Evolutionary conservation across 2,888 invertebrate genomes (phyloP).

Genomic region (Microctonus aethiopoides): DNA sequence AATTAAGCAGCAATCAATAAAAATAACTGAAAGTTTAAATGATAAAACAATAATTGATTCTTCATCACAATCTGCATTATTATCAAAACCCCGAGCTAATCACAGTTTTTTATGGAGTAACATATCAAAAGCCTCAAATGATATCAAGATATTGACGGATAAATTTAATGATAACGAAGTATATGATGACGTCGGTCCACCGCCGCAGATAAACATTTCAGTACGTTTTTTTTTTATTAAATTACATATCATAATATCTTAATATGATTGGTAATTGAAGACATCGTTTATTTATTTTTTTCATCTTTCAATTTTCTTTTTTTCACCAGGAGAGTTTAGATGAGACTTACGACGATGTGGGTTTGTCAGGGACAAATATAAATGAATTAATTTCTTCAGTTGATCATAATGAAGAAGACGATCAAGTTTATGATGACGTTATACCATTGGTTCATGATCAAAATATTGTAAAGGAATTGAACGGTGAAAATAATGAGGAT

Average conservation of each 20-base stretch:
- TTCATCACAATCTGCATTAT: neutral
- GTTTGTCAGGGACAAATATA: conserved; percentile 25
- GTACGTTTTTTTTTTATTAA: conserved; percentile 15
- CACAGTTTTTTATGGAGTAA: conserved; percentile 30
- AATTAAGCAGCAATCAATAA: conserved; percentile 16
- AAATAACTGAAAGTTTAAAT: conserved; percentile 14
- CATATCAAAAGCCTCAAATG: conserved; percentile 18
- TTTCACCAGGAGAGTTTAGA: conserved; percentile 35
- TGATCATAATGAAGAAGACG: conserved; percentile 36
- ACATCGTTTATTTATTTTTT: conserved; percentile 27
- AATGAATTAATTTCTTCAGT: conserved; percentile 12
- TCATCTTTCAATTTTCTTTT: conserved; percentile 4
- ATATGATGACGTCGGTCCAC: conserved; percentile 43
- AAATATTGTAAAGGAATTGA: neutral
- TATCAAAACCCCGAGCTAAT: conserved; percentile 20
- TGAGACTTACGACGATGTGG: conserved; percentile 45
- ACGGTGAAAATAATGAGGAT: conserved; percentile 4
- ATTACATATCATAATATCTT: neutral
- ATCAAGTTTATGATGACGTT: conserved; percentile 54
- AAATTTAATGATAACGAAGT: conserved; percentile 33
- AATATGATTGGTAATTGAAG: neutral
- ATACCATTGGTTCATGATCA: conserved; percentile 35
- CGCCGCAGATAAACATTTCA: neutral
- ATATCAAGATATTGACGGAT: neutral
- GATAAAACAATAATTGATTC: neutral